These are phyloP conservation scores for Gobius niger DNA, from an alignment of 2,113 vertebrate genomes.

Conservation along the genomic window DNA sequence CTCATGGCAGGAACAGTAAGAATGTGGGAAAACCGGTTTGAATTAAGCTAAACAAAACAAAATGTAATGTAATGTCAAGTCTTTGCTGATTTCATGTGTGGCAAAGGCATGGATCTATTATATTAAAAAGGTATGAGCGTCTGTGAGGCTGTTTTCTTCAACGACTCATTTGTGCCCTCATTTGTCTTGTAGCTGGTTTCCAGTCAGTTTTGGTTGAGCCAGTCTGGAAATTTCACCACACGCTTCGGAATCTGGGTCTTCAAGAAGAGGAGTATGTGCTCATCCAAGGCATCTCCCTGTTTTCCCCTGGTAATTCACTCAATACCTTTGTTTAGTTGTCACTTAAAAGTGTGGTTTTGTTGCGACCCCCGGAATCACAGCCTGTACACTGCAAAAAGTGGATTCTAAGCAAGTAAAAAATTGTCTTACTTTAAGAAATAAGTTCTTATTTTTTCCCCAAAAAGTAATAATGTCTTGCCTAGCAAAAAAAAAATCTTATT, in stretches of 20 bases:
- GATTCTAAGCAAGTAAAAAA: no score
- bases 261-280: conserved; percentile 64
- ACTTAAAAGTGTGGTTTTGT: no score
- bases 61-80: no score
- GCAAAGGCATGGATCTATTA: no score
- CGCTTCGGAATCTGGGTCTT: conserved; percentile 71
- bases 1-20: neutral
- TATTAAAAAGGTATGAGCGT: neutral
- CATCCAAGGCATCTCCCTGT: conserved; percentile 54
- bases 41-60: neutral
- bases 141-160: neutral
- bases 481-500: no score
- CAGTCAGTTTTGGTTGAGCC: conserved; percentile 79
- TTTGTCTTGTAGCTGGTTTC: conserved; percentile 75
- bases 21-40: neutral
- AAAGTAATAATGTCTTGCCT: no score
- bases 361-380: no score
- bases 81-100: neutral
- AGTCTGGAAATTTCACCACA: conserved; percentile 79
- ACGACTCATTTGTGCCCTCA: neutral
- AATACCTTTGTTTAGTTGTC: neutral
- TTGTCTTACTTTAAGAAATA: no score
- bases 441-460: no score
- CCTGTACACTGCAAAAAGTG: no score
- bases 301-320: conserved; percentile 50